These are phyloP conservation scores for Harpagifer antarcticus DNA, from an alignment of 2,797 vertebrate species.

Conservation along the genomic window DNA sequence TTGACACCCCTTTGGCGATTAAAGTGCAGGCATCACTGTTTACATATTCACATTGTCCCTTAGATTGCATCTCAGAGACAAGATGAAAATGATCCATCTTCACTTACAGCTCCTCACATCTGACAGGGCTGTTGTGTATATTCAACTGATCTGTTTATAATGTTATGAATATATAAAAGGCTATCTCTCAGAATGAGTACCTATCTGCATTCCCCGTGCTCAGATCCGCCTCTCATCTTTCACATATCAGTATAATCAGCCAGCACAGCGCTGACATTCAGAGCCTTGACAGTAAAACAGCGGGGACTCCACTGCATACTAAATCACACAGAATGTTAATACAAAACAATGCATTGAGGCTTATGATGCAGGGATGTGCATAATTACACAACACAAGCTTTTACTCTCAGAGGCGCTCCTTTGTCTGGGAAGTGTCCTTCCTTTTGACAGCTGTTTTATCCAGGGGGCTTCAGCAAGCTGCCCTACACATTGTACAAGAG, in stretches of 20 bases:
- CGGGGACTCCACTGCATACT: conserved; percentile 52
- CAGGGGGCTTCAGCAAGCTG: background rate
- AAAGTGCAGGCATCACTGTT: conserved; percentile 14
- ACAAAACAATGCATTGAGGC: conserved; percentile 51
- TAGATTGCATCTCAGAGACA: conserved; percentile 37
- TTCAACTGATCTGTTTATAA: conserved; percentile 60
- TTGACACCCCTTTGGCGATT: conserved; percentile 6
- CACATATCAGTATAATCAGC: conserved; percentile 65
- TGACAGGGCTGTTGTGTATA: conserved; percentile 35
- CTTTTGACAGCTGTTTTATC: conserved; percentile 31
- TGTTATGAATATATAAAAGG: conserved; percentile 62
- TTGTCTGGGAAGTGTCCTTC: conserved; percentile 37
- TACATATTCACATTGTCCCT: conserved; percentile 33
- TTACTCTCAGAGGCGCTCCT: conserved; percentile 20
- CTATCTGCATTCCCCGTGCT: conserved; percentile 36
- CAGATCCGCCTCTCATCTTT: conserved; percentile 50
- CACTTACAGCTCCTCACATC: conserved; percentile 49
- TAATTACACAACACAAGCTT: conserved; percentile 49
- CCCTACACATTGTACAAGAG: background rate
- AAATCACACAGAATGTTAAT: conserved; percentile 52
- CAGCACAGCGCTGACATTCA: conserved; percentile 61
- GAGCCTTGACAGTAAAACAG: conserved; percentile 56
- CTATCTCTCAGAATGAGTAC: conserved; percentile 17
- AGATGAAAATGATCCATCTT: conserved; percentile 61
- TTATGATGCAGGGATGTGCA: conserved; percentile 54